phyloP scores from a whole-genome alignment of 2,113 vertebrate species.

The Phasianus colchicus region DNA sequence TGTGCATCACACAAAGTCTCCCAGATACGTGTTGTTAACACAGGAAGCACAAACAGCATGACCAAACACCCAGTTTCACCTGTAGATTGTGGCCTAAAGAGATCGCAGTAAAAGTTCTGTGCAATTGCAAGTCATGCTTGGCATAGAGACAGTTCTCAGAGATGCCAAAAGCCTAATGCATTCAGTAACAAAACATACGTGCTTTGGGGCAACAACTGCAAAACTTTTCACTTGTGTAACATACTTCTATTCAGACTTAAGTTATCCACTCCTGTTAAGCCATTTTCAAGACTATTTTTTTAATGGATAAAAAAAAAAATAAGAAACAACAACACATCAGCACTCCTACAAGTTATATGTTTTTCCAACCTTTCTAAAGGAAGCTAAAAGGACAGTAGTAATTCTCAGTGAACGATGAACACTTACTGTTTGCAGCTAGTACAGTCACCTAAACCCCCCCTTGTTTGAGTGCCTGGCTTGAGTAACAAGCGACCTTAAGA shows the following conservation, averaged over 20 bases:
- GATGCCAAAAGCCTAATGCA: not conserved
- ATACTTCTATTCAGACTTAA: not conserved
- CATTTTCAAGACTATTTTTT: not conserved
- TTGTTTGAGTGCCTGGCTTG: accelerated
- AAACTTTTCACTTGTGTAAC: not conserved
- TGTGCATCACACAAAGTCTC: not conserved
- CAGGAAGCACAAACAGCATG: not conserved
- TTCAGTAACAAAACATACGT: accelerated
- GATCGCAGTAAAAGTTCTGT: not conserved
- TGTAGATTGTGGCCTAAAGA: not conserved
- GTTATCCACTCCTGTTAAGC: not conserved
- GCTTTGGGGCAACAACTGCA: not conserved
- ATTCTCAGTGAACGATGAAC: not conserved
- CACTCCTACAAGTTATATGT: not conserved
- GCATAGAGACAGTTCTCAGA: accelerated
- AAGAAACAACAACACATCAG: not conserved
- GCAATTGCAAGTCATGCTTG: not conserved
- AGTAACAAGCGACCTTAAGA: not conserved
- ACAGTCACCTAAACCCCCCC: not conserved
- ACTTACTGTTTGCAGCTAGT: not conserved
- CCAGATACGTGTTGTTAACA: not conserved
- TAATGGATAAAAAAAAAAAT: not conserved
- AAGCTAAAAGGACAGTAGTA: not conserved
- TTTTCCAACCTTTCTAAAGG: not conserved
- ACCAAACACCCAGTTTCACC: not conserved